Evolutionary conservation across 1,140 invertebrate genomes (phyloP).

Genomic region (Drosophila repleta): DNA sequence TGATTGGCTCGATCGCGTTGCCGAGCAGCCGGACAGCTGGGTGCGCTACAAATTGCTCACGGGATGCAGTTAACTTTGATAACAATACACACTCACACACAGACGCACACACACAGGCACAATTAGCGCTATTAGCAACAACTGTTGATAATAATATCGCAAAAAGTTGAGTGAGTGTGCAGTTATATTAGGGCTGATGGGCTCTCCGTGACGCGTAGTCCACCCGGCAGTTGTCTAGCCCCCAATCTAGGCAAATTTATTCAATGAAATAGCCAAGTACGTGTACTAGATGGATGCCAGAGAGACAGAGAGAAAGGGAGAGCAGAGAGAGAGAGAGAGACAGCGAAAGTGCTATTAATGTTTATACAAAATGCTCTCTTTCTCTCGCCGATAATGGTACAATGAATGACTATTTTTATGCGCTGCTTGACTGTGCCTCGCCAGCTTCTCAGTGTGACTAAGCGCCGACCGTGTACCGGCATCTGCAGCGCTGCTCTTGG

Average conservation of each 20-base stretch:
- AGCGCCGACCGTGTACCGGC: constrained; percentile 19
- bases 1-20: constrained; percentile 12
- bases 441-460: constrained; percentile 34
- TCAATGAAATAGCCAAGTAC: constrained; percentile 55
- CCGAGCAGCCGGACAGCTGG: constrained; percentile 6
- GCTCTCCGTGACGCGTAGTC: constrained; percentile 13
- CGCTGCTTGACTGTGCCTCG: constrained; percentile 8
- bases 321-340: constrained; percentile 15
- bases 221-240: constrained; percentile 21
- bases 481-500: background rate
- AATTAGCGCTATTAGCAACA: constrained; percentile 13
- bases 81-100: constrained; percentile 19
- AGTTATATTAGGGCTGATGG: constrained; percentile 5
- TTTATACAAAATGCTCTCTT: constrained; percentile 21
- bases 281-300: constrained; percentile 2
- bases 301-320: background rate
- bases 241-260: constrained; percentile 41
- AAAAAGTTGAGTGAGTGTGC: background rate
- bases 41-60: constrained; percentile 25
- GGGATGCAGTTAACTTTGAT: constrained; percentile 32
- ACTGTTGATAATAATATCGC: constrained; percentile 58
- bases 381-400: constrained; percentile 18
- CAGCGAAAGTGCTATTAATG: constrained; percentile 75
- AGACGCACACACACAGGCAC: background rate
- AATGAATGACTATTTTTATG: constrained; percentile 55